Conservation (phyloP, 2,113 vertebrate genomes). For the Podarcis muralis region DNA sequence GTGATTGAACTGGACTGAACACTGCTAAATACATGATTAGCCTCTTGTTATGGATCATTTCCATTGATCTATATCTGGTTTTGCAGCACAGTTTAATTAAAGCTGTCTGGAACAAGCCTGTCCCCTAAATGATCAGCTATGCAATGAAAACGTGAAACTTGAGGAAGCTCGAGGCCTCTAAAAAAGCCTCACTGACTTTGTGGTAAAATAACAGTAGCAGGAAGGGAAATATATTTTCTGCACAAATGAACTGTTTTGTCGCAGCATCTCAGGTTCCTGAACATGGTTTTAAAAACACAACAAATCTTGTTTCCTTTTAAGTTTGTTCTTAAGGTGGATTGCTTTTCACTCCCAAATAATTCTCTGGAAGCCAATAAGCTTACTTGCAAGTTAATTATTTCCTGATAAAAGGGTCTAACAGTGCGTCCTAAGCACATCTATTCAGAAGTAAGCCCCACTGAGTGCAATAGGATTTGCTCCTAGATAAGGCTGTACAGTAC, state of each 20-base stretch:
- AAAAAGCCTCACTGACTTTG: conserved; percentile 37
- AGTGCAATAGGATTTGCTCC: background rate
- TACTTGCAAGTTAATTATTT: background rate
- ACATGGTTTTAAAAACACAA: conserved; percentile 21
- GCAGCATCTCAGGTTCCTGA: background rate
- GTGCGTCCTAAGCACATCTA: background rate
- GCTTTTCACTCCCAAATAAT: background rate
- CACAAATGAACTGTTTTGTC: conserved; percentile 39
- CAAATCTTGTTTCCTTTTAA: background rate
- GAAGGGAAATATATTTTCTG: conserved; percentile 49
- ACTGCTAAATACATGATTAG: conserved; percentile 80
- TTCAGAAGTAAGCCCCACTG: background rate
- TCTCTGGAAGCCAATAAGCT: background rate
- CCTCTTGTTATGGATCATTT: conserved; percentile 82
- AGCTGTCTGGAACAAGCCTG: conserved; percentile 79
- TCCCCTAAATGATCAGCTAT: conserved; percentile 71
- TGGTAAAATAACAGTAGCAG: conserved; percentile 52
- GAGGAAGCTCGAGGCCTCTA: conserved; percentile 53
- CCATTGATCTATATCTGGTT: conserved; percentile 83
- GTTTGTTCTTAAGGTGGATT: background rate
- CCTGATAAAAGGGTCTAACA: background rate
- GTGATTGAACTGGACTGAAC: conserved; percentile 77
- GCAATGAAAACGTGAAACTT: conserved; percentile 71
- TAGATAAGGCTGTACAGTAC: background rate
- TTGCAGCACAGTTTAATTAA: conserved; percentile 81